These are phyloP conservation scores for Heteractis magnifica DNA, from an alignment of 92 coral and sea anemone species.

Conservation along the genomic window DNA sequence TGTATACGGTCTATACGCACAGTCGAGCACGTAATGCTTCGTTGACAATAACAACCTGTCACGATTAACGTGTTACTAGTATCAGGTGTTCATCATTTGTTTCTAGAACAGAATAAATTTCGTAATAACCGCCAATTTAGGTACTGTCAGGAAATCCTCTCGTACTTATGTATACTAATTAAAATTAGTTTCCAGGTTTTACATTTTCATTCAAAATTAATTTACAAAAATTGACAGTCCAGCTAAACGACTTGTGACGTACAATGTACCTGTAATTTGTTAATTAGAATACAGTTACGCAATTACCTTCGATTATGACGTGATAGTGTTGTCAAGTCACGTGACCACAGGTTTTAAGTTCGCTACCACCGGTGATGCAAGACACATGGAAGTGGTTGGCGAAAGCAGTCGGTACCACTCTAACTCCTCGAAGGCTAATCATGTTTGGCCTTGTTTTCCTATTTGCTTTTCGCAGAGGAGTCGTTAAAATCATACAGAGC, in stretches of 20 bases:
- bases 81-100: not conserved
- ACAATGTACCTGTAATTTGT: not conserved
- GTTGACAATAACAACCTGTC: not conserved
- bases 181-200: not conserved
- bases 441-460: constrained; percentile 20
- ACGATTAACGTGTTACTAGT: not conserved
- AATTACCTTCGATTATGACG: not conserved
- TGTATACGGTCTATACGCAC: not conserved
- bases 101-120: not conserved
- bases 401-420: not conserved
- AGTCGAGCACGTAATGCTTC: not conserved
- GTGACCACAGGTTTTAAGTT: not conserved
- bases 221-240: not conserved
- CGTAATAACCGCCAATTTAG: not conserved
- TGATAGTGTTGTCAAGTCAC: not conserved
- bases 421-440: constrained; percentile 3
- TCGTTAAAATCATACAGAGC: not conserved
- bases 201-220: not conserved
- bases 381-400: not conserved
- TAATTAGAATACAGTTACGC: not conserved
- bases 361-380: not conserved
- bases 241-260: not conserved
- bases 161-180: not conserved
- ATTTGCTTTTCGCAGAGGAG: constrained; percentile 10
- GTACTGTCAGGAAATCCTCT: not conserved